A percentile compares a stretch with the other conserved stretches of the same genome.
Evolutionary conservation across 1,140 invertebrate species (phyloP).

Genomic region (Achatina immaculata): DNA sequence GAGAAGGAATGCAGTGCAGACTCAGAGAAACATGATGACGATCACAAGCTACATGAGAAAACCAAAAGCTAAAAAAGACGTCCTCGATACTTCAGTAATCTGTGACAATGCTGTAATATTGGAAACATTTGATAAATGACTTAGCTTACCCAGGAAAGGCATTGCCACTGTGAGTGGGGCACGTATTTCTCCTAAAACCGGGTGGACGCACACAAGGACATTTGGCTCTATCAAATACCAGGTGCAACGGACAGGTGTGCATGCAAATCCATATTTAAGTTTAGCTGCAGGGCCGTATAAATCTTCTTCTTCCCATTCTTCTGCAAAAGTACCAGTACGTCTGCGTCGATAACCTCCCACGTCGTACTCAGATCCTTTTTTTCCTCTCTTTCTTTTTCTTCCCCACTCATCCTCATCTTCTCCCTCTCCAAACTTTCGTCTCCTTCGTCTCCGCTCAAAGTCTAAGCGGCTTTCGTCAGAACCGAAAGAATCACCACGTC

Average conservation of each 20-base stretch:
- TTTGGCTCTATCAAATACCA: constrained; percentile 10
- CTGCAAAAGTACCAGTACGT: too few species aligned
- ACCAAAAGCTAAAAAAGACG: too few species aligned
- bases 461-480: not conserved
- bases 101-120: too few species aligned
- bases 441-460: not conserved
- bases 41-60: too few species aligned
- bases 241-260: not conserved
- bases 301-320: too few species aligned
- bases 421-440: not conserved
- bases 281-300: not conserved
- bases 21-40: too few species aligned
- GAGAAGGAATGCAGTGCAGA: too few species aligned
- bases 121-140: too few species aligned
- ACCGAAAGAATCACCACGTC: not conserved
- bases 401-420: too few species aligned
- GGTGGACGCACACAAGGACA: constrained; percentile 3
- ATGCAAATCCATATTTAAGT: not conserved
- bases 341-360: not conserved
- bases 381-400: not conserved
- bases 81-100: too few species aligned
- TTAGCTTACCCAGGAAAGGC: not conserved
- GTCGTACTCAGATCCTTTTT: not conserved
- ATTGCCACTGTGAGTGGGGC: not conserved
- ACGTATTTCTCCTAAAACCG: constrained; percentile 14